Base-by-base conservation (phyloP, 2,113 vertebrate genomes). In the Corythornis cristatus region DNA sequence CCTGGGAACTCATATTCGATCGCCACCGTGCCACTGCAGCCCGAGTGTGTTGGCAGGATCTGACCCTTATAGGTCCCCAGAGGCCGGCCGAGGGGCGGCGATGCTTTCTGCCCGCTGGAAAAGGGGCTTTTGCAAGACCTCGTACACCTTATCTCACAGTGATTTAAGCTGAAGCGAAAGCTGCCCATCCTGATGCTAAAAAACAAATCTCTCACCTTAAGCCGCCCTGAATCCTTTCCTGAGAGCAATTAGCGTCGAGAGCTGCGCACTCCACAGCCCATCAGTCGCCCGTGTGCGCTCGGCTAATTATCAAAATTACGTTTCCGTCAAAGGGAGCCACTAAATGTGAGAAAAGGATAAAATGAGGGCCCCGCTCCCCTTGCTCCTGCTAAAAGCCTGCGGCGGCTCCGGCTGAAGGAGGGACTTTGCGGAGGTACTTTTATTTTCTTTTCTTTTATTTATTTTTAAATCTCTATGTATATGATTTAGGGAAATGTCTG, bases 291-390 rank as follows among this genome's bases (percentile, higher is more conserved):
- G 83, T 88, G 90, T 90, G 95, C 53, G 33, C 94, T 94, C 92
- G 67, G 89, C 95, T 97, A 97, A 97, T 98, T 98, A 97, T 88
- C 95, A 95, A 97, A 97, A 97, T 97, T 94, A 95, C 65, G 54
- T 81, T 95, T 87, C 91, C 81, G 95, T 96, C 95, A 89, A 97
- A 97, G 86, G 83, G 83, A 95, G 93, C 90, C 93, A 75, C 95
- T 92, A 95, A 96, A 96, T 88, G 74, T 21, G 58, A 86, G 92
- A 80, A 93, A 93, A 92, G 92, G 81, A 79, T 82, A 73, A 91
- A 94, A 78, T n/a, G 62, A 87, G 72, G 64, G 70, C 51, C 87
- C 60, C 15, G 33, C 65, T 74, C 51, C 74, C 87, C 33, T 95
- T 37, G 12, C 42, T 91, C n/a, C 60, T 83, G 70, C n/a, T 80